These are phyloP conservation scores for Charina bottae DNA, from an alignment of 2,113 vertebrate genomes.

Conservation along the genomic window DNA sequence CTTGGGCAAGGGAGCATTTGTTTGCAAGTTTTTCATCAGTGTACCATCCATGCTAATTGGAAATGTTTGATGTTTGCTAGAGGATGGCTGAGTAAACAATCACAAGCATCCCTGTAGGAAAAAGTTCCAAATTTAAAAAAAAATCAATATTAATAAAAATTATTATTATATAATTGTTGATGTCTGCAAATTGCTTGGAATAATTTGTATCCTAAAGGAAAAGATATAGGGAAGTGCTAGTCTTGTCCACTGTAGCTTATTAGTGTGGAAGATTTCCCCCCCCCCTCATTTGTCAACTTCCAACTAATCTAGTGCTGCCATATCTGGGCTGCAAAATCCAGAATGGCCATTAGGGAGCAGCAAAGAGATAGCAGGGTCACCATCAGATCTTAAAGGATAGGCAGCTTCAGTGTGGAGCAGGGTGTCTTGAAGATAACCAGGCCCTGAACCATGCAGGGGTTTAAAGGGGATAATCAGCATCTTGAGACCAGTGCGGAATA, in stretches of 20 bases:
- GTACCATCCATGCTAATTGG: background rate
- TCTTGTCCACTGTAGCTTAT: background rate
- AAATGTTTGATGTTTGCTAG: background rate
- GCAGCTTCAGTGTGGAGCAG: background rate
- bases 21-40: conserved; percentile 24
- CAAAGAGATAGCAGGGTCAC: background rate
- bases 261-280: background rate
- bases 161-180: background rate
- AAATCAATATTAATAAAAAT: background rate
- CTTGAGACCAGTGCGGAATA: background rate
- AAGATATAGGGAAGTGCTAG: background rate
- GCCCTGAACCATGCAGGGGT: background rate
- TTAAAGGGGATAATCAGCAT: background rate
- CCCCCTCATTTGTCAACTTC: background rate
- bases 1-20: background rate
- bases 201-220: background rate
- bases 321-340: background rate
- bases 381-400: background rate
- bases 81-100: background rate
- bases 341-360: background rate
- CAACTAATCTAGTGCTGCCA: background rate
- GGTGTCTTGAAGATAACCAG: background rate
- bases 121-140: background rate
- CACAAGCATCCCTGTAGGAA: background rate
- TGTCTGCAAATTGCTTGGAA: background rate